phyloP scores from a whole-genome alignment of 2,888 invertebrate genomes.

The Anagyrus pseudococci region DNA sequence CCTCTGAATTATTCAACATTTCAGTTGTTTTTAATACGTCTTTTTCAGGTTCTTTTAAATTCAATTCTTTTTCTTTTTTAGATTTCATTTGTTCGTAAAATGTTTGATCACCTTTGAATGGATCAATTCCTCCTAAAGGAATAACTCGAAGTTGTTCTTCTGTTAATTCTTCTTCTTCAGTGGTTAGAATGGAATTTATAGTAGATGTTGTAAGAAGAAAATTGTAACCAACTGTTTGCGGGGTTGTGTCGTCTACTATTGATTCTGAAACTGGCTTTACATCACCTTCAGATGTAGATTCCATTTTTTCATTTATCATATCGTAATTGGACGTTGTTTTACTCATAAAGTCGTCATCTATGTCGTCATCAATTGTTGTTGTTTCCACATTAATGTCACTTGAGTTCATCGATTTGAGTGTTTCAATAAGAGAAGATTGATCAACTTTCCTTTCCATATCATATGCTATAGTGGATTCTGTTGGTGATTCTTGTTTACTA shows the following conservation, averaged over 20 bases:
- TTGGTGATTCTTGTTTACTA: slow-evolving; percentile 25
- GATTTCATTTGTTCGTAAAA: slow-evolving; percentile 33
- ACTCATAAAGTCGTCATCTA: slow-evolving; percentile 13
- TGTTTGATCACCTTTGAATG: slow-evolving; percentile 39
- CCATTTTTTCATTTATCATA: slow-evolving; percentile 1
- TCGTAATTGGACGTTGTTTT: slow-evolving; percentile 14
- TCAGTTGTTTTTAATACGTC: no score
- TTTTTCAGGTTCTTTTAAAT: slow-evolving; percentile 26
- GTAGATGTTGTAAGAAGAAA: slow-evolving; percentile 47
- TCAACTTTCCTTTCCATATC: slow-evolving; percentile 27
- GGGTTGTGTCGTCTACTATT: slow-evolving; percentile 50
- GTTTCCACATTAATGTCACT: neutral
- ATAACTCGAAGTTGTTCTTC: slow-evolving; percentile 53
- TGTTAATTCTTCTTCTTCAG: slow-evolving; percentile 41
- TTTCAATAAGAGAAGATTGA: slow-evolving; percentile 9
- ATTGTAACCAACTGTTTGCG: slow-evolving; percentile 48
- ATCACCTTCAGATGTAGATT: slow-evolving; percentile 29
- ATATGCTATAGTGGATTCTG: slow-evolving; percentile 24
- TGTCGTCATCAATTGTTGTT: neutral
- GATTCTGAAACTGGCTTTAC: slow-evolving; percentile 56
- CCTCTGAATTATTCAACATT: neutral
- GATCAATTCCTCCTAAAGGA: slow-evolving; percentile 48
- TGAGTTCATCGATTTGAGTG: neutral
- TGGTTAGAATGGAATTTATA: slow-evolving; percentile 28
- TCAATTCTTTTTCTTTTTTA: slow-evolving; percentile 46